A percentile compares a stretch with the other conserved stretches of the same genome.
These are phyloP conservation scores for Clitarchus hookeri DNA, from an alignment of 2,888 invertebrate genomes.

Conservation along the genomic window DNA sequence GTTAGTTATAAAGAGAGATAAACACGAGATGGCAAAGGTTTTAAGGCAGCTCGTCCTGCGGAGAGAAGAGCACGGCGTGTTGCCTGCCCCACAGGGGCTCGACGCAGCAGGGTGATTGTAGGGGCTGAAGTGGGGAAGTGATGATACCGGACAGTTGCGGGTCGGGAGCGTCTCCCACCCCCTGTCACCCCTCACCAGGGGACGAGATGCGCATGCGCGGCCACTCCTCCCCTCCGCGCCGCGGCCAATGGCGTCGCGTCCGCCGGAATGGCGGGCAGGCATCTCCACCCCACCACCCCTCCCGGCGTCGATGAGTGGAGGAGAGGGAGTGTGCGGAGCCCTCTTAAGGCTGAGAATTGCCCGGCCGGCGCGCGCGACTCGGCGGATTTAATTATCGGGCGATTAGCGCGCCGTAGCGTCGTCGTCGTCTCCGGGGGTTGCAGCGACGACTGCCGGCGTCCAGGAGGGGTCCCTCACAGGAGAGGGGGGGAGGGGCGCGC, in stretches of 20 bases:
- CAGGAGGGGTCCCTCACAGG: no score
- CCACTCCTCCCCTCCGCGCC: not conserved
- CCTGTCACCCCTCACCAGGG: not conserved
- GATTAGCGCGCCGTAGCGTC: not conserved
- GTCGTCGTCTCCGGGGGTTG: no score
- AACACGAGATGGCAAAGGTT: no score
- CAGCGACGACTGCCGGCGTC: no score
- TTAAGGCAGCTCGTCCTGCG: no score
- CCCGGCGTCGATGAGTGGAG: not conserved
- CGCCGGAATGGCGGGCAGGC: not conserved
- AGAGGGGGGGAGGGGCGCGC: no score
- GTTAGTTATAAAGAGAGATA: no score
- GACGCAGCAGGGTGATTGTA: no score
- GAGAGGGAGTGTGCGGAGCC: no score
- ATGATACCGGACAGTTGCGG: not conserved
- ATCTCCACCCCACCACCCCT: not conserved
- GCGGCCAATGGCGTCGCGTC: not conserved
- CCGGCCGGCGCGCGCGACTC: not conserved
- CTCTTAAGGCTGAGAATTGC: not conserved
- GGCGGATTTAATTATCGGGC: not conserved
- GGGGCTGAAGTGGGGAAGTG: no score
- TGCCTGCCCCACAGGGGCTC: not conserved
- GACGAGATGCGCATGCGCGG: not conserved
- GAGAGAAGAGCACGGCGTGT: not conserved
- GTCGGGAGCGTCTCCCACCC: no score